A percentile compares a stretch with the other conserved stretches of the same genome.
These are phyloP conservation scores for Malurus alboscapulatus DNA, from an alignment of 2,113 vertebrate genomes.

Conservation along the genomic window DNA sequence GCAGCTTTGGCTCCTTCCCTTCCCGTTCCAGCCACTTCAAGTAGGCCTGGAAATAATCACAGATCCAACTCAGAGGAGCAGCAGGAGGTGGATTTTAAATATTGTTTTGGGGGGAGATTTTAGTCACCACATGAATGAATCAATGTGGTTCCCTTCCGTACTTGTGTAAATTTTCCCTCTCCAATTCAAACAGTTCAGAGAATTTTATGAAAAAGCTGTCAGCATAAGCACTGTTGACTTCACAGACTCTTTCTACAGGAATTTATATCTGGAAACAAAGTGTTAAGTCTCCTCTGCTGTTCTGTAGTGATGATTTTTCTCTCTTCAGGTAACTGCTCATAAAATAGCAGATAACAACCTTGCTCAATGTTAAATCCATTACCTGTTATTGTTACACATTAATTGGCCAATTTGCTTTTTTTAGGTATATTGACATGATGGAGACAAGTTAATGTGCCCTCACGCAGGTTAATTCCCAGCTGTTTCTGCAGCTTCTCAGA, in stretches of 20 bases:
- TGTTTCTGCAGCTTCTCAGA: neutral
- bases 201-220: neutral
- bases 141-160: neutral
- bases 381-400: slow-evolving; percentile 26
- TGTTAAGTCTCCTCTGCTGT: neutral
- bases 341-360: slow-evolving; percentile 42
- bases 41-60: slow-evolving; percentile 81
- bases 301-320: neutral
- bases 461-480: neutral
- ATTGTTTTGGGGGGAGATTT: neutral
- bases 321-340: slow-evolving; percentile 19
- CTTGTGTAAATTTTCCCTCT: neutral
- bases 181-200: neutral
- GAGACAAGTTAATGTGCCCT: slow-evolving; percentile 52
- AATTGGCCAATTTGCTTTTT: slow-evolving; percentile 65
- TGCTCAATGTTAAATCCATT: slow-evolving; percentile 44
- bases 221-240: neutral
- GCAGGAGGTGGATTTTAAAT: neutral
- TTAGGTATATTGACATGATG: slow-evolving; percentile 3
- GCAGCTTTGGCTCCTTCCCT: slow-evolving; percentile 84
- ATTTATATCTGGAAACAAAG: neutral
- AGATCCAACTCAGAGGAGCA: neutral
- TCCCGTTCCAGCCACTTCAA: slow-evolving; percentile 86
- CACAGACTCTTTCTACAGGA: neutral
- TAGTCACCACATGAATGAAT: neutral